These are phyloP conservation scores for Tetropium fuscum DNA, from an alignment of 2,888 invertebrate species.

Conservation along the genomic window DNA sequence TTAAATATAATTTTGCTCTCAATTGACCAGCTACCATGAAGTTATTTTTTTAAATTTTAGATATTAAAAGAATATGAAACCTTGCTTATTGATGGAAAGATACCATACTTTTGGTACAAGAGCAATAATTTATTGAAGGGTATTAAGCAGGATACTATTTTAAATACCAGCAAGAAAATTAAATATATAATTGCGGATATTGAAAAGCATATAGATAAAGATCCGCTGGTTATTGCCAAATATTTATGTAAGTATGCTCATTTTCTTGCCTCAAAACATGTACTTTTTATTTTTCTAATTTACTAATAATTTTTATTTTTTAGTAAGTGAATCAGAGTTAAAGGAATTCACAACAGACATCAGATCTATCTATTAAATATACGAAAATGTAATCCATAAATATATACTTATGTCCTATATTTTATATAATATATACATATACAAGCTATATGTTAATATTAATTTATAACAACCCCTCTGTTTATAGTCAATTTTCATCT, in stretches of 20 bases:
- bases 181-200: constrained; percentile 25
- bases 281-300: not conserved
- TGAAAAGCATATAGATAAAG: constrained; percentile 20
- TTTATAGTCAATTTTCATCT: no score
- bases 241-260: constrained; percentile 35
- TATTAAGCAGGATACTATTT: not conserved
- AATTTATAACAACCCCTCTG: no score
- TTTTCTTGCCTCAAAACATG: no score
- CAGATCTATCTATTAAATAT: no score
- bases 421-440: no score
- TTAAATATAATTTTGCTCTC: no score
- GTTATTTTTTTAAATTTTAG: no score
- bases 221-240: constrained; percentile 25
- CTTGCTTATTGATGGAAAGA: constrained; percentile 12
- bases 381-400: no score
- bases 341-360: not conserved
- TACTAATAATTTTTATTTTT: not conserved
- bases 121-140: constrained; percentile 17
- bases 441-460: no score
- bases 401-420: no score
- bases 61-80: constrained; percentile 29
- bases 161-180: constrained; percentile 19
- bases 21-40: no score
- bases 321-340: not conserved
- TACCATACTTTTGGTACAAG: constrained; percentile 30